Base-by-base conservation (phyloP, 2,888 invertebrate genomes). In the Druceiella hillmani region DNA sequence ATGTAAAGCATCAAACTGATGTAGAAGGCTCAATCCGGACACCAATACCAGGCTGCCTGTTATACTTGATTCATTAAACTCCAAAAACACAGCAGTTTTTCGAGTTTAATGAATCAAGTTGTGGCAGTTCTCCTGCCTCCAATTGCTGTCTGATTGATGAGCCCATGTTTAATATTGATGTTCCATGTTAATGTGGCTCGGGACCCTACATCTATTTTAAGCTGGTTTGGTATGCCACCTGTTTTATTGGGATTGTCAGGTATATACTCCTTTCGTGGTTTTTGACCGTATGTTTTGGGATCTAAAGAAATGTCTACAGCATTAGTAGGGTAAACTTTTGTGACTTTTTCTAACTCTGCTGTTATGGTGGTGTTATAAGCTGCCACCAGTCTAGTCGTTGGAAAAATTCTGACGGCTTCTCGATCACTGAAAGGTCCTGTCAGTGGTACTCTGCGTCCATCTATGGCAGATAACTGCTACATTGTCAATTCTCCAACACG, bases 261-360 rank as follows among this genome's bases (percentile, higher is more conserved):
- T 30, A 30, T 30, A 14, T 17, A 30, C 14, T 30, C 30, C 17
- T 30, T 27, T 6, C 27, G 11, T 27, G 27, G 27, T 12, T 15
- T 14, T 15, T 27, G 27, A 14, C 30, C 17, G 16, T 30, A 30
- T 4, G 30, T 30, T 30, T 30, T 30, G 7, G 16, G 16, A 11
- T 30, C 30, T 15, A 30, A 30, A 6, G 30, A 27, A 7, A 27
- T 27, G 27, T 27, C 27, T 12, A 27, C 27, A 27, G 27, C 27
- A 10, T 27, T 6, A 14, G 15, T 5, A 7, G 12, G 27, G 15
- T 27, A 27, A 12, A 27, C 6, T 11, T 27, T 27, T 27, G 15
- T 14, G 3, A 15, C 12, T 27, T 27, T 27, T 6, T 15, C 4
- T n/a, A 27, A 27, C 27, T 27, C 27, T 3, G 10, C 3, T 14